Evolutionary conservation across 2,113 vertebrate species (phyloP).

Genomic region (Nematolebias whitei): DNA sequence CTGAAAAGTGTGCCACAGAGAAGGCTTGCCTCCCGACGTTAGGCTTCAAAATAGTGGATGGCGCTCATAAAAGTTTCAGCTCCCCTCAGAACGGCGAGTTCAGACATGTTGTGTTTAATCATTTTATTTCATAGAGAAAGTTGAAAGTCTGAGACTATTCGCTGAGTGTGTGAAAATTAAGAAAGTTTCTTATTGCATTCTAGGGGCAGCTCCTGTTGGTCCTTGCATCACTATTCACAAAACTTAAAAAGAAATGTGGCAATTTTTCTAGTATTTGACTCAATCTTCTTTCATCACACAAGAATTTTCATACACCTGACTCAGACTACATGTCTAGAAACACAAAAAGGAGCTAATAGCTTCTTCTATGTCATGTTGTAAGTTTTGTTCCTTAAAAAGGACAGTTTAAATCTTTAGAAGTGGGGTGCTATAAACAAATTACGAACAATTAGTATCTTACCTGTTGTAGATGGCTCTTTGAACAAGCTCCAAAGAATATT

Average conservation of each 20-base stretch:
- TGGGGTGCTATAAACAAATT: too few species aligned
- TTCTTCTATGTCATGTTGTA: too few species aligned
- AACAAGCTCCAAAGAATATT: too few species aligned
- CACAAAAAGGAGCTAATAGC: too few species aligned
- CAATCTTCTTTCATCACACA: too few species aligned
- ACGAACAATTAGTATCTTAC: too few species aligned
- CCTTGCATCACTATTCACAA: conserved; percentile 31
- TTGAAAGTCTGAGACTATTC: conserved; percentile 52
- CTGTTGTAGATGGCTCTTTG: too few species aligned
- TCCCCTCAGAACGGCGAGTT: conserved; percentile 57
- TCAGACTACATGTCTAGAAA: too few species aligned
- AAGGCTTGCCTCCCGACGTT: conserved; percentile 58
- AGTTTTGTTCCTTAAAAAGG: too few species aligned
- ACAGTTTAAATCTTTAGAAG: too few species aligned
- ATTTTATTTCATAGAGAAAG: conserved; percentile 60
- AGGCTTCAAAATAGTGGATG: conserved; percentile 60
- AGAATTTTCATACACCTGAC: too few species aligned
- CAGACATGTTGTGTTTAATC: conserved; percentile 62
- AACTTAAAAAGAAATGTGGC: conserved; percentile 12
- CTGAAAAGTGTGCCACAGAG: conserved; percentile 72
- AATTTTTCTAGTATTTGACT: conserved; percentile 18
- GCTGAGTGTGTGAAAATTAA: conserved; percentile 29
- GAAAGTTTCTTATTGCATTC: conserved; percentile 28
- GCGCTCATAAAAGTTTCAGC: conserved; percentile 73
- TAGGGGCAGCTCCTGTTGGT: conserved; percentile 19